These are phyloP conservation scores for Leptobrachium leishanense DNA, from an alignment of 2,113 vertebrate species.

Conservation along the genomic window DNA sequence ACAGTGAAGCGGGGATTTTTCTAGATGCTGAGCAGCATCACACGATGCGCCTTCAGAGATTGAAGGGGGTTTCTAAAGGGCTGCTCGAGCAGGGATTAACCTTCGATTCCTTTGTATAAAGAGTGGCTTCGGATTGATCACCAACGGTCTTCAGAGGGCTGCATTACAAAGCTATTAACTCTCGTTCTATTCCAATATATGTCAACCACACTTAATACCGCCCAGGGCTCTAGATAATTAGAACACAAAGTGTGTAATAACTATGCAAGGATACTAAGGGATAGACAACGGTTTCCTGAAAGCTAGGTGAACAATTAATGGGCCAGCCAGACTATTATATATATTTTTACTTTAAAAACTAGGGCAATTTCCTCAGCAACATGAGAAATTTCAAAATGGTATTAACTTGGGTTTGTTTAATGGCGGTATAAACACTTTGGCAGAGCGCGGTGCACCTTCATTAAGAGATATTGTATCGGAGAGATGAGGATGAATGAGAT, in stretches of 20 bases:
- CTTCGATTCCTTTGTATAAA: conserved; percentile 23
- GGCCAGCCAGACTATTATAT: not conserved
- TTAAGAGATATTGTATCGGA: too few relatives aligned
- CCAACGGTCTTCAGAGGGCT: not conserved
- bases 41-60: conserved; percentile 29
- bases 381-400: too few relatives aligned
- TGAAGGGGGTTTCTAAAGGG: conserved; percentile 27
- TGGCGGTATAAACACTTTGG: too few relatives aligned
- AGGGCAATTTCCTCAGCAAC: too few relatives aligned
- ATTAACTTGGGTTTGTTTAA: too few relatives aligned
- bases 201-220: conserved; percentile 10
- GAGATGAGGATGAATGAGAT: too few relatives aligned
- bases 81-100: conserved; percentile 28
- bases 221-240: not conserved
- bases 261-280: not conserved
- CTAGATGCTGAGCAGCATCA: conserved; percentile 33
- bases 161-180: conserved; percentile 26
- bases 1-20: conserved; percentile 38
- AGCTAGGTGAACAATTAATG: conserved; percentile 1
- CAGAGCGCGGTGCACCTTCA: too few relatives aligned
- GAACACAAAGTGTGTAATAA: conserved; percentile 26
- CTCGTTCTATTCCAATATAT: not conserved
- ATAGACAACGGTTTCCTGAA: conserved; percentile 1
- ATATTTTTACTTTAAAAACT: too few relatives aligned
- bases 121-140: conserved; percentile 34